These are phyloP conservation scores for Carapus acus DNA, from an alignment of 2,797 vertebrate genomes.

Conservation along the genomic window DNA sequence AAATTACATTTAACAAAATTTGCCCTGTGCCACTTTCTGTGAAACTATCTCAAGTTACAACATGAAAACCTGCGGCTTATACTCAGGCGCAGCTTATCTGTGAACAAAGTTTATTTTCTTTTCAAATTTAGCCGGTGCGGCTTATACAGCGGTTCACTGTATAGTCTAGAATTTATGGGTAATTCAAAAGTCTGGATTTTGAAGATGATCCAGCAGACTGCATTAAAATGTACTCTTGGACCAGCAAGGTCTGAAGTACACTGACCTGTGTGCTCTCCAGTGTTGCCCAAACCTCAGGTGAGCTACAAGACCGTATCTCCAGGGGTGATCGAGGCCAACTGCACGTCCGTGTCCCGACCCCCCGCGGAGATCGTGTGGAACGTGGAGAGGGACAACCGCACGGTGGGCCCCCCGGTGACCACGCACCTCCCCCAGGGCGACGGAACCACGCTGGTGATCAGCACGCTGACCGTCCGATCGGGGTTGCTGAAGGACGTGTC, in stretches of 20 bases:
- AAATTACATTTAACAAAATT: too few species aligned
- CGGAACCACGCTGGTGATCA: slow-evolving; percentile 74
- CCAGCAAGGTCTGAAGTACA: background rate
- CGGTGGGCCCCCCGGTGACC: slow-evolving; percentile 64
- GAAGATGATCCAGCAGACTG: too few species aligned
- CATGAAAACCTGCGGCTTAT: too few species aligned
- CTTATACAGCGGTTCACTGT: too few species aligned
- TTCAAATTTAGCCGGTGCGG: too few species aligned
- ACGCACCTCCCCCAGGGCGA: slow-evolving; percentile 55
- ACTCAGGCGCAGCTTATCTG: too few species aligned
- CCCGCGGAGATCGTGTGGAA: slow-evolving; percentile 77
- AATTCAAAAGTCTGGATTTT: too few species aligned
- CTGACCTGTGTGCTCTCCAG: slow-evolving; percentile 42
- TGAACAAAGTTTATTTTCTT: too few species aligned
- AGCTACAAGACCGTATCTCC: slow-evolving; percentile 73
- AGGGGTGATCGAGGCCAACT: slow-evolving; percentile 77
- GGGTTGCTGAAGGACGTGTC: slow-evolving; percentile 75
- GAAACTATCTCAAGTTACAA: too few species aligned
- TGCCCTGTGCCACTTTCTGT: too few species aligned
- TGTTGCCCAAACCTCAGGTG: slow-evolving; percentile 78
- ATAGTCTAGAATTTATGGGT: too few species aligned
- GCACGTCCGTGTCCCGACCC: slow-evolving; percentile 69
- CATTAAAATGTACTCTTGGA: too few species aligned
- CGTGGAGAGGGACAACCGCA: slow-evolving; percentile 74
- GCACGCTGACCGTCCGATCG: slow-evolving; percentile 67